phyloP scores from a whole-genome alignment of 2,797 vertebrate species.

The Myotis vivesi region DNA sequence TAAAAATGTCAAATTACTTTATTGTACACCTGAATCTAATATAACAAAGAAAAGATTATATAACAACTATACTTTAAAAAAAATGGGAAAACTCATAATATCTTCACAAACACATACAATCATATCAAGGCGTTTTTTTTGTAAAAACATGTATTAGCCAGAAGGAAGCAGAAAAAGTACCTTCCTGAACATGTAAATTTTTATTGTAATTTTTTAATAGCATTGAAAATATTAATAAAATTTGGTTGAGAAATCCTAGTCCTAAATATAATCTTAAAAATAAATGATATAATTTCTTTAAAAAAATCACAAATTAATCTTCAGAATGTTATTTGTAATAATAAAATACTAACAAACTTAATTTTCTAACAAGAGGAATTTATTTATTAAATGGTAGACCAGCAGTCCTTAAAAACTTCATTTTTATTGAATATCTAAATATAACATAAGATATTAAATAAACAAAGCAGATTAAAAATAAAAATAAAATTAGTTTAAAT shows the following conservation, averaged over 20 bases:
- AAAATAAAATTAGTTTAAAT: neutral
- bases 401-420: neutral
- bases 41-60: neutral
- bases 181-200: neutral
- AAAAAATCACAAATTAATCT: constrained; percentile 10
- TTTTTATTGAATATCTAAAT: neutral
- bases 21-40: neutral
- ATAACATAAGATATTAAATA: neutral
- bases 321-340: neutral
- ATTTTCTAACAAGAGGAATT: neutral
- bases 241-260: neutral
- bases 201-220: neutral
- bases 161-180: neutral
- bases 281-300: neutral
- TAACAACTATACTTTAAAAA: neutral
- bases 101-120: neutral
- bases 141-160: neutral
- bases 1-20: neutral
- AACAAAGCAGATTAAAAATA: neutral
- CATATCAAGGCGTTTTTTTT: neutral
- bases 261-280: constrained; percentile 35
- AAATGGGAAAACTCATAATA: neutral
- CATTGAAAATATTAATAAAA: neutral
- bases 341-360: constrained; percentile 4
- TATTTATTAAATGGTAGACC: neutral